phyloP scores from a whole-genome alignment of 2,113 vertebrate genomes.

The Isurus oxyrinchus region DNA sequence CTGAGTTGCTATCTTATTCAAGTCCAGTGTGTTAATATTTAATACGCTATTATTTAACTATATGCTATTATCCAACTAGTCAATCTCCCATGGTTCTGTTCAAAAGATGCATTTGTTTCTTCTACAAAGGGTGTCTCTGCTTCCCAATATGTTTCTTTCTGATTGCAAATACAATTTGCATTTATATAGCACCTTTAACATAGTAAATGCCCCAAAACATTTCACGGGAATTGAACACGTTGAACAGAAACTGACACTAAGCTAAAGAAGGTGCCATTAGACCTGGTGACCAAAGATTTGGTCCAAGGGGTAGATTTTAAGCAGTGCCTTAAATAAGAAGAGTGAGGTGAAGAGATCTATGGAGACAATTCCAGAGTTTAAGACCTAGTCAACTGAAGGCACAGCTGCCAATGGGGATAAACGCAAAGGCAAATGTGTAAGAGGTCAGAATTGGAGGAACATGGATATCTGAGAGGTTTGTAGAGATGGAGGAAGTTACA shows the following conservation, averaged over 20 bases:
- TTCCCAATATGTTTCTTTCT: not conserved
- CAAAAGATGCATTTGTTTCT: not conserved
- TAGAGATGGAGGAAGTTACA: not conserved
- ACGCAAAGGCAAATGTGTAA: not conserved
- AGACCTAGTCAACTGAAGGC: not conserved
- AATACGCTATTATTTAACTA: not conserved
- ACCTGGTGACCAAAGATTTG: not conserved
- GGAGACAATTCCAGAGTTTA: not conserved
- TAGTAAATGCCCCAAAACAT: not conserved
- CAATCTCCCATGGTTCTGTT: not conserved
- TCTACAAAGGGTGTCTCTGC: not conserved
- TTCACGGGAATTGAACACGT: not conserved
- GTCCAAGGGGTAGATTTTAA: not conserved
- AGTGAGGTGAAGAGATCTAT: not conserved
- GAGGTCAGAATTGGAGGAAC: not conserved
- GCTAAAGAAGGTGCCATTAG: not conserved
- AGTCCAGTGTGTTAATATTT: not conserved
- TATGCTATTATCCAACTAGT: not conserved
- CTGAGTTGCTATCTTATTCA: not conserved
- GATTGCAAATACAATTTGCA: not conserved
- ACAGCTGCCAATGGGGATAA: not conserved
- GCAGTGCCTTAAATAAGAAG: not conserved
- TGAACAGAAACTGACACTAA: not conserved
- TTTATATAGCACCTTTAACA: not conserved
- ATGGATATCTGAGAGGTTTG: not conserved